A percentile compares a stretch with the other conserved stretches of the same genome.
Conservation (phyloP, 2,113 vertebrate genomes). For the Gasterosteus nipponicus region DNA sequence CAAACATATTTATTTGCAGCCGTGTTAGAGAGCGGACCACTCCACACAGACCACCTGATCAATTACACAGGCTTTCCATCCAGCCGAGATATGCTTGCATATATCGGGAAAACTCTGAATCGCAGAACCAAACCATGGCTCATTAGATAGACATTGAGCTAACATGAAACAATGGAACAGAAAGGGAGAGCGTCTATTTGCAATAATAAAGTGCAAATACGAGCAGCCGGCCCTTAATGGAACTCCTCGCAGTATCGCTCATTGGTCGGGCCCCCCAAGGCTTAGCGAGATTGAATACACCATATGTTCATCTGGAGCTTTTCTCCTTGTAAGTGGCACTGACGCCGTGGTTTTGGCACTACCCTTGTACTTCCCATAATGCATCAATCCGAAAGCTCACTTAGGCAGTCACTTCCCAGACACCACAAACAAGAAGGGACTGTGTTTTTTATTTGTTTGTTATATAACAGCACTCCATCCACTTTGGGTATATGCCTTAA, state of each 20-base stretch:
- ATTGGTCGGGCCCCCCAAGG: slow-evolving; percentile 66
- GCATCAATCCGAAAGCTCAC: slow-evolving; percentile 69
- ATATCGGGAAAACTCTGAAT: slow-evolving; percentile 29
- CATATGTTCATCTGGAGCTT: slow-evolving; percentile 75
- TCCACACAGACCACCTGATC: slow-evolving; percentile 19
- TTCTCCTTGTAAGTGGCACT: slow-evolving; percentile 64
- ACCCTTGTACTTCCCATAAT: slow-evolving; percentile 64
- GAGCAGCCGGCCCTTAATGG: slow-evolving; percentile 72
- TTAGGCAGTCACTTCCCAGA: slow-evolving; percentile 57
- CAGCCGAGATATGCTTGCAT: slow-evolving; percentile 1
- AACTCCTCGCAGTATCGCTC: slow-evolving; percentile 65
- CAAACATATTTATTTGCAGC: slow-evolving; percentile 28
- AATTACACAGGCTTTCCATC: slow-evolving; percentile 21
- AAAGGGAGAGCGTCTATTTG: slow-evolving; percentile 59
- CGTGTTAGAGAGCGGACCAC: slow-evolving; percentile 11
- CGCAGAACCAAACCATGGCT: slow-evolving; percentile 11
- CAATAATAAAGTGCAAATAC: slow-evolving; percentile 70
- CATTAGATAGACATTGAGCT: slow-evolving; percentile 42
- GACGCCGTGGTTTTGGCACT: slow-evolving; percentile 66
- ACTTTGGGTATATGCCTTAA: slow-evolving; percentile 21
- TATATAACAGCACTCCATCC: slow-evolving; percentile 32
- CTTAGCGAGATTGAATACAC: slow-evolving; percentile 74
- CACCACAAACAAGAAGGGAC: slow-evolving; percentile 35
- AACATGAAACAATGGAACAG: slow-evolving; percentile 52
- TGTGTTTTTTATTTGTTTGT: slow-evolving; percentile 36